These are phyloP conservation scores for Tetropium fuscum DNA, from an alignment of 2,888 invertebrate species.

Conservation along the genomic window DNA sequence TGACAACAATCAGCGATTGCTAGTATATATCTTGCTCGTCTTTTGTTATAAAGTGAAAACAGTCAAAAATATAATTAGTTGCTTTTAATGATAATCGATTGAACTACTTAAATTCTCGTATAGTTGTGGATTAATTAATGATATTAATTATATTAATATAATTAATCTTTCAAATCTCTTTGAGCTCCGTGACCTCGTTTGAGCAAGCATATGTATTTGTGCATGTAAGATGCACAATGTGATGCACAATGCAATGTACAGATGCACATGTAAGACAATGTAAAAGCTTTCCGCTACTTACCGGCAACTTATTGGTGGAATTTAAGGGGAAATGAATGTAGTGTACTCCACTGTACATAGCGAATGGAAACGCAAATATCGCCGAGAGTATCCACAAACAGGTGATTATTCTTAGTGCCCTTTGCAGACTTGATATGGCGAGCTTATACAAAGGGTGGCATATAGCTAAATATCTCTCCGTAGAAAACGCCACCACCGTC, in stretches of 20 bases:
- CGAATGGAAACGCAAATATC: slow-evolving; percentile 82
- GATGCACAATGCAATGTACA: too few species aligned
- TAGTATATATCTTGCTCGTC: background rate
- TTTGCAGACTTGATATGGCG: slow-evolving; percentile 83
- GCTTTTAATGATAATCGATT: too few species aligned
- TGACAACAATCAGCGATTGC: background rate
- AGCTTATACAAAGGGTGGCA: slow-evolving; percentile 89
- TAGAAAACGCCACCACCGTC: slow-evolving; percentile 92
- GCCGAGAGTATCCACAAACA: slow-evolving; percentile 83
- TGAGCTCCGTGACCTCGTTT: too few species aligned
- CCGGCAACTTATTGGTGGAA: slow-evolving; percentile 24
- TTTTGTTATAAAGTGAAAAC: background rate
- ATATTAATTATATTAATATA: too few species aligned
- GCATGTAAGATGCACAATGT: too few species aligned
- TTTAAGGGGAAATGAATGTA: slow-evolving; percentile 77
- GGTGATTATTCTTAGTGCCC: slow-evolving; percentile 84
- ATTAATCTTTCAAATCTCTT: too few species aligned
- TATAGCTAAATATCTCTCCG: slow-evolving; percentile 91
- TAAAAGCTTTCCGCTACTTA: too few species aligned
- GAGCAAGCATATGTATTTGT: too few species aligned
- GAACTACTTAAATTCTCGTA: too few species aligned
- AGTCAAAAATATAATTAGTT: too few species aligned
- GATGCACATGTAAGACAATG: too few species aligned
- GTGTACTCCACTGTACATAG: slow-evolving; percentile 78
- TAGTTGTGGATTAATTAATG: too few species aligned